A percentile compares a stretch with the other conserved stretches of the same genome.
Evolutionary conservation across 2,113 vertebrate species (phyloP).

Genomic region (Oostethus manadensis): DNA sequence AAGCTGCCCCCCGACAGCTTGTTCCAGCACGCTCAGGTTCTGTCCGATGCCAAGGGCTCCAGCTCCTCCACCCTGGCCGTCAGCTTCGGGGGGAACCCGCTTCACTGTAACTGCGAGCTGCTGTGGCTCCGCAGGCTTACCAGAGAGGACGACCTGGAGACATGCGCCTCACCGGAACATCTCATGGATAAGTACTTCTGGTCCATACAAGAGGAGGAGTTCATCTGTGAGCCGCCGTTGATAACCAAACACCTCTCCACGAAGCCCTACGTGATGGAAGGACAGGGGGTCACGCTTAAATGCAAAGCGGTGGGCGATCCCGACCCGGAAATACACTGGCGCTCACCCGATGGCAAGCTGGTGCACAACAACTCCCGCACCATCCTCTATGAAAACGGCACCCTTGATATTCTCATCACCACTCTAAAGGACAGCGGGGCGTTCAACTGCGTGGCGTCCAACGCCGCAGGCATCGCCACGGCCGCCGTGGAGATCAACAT

Average conservation of each 20-base stretch:
- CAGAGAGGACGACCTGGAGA: constrained; percentile 84
- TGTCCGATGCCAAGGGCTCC: constrained; percentile 72
- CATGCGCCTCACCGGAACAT: constrained; percentile 85
- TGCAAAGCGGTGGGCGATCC: constrained; percentile 87
- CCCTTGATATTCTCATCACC: constrained; percentile 87
- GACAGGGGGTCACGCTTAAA: constrained; percentile 82
- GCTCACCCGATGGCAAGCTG: constrained; percentile 83
- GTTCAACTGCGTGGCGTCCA: constrained; percentile 91
- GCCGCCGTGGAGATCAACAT: constrained; percentile 82
- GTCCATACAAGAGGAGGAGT: constrained; percentile 91
- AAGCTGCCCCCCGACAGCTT: constrained; percentile 87
- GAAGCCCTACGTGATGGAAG: constrained; percentile 82
- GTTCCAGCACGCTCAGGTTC: constrained; percentile 75
- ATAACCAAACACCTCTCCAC: constrained; percentile 80
- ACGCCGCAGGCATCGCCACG: constrained; percentile 84
- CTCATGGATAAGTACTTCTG: constrained; percentile 89
- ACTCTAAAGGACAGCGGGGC: constrained; percentile 85
- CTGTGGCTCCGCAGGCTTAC: constrained; percentile 86
- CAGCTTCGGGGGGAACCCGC: constrained; percentile 87
- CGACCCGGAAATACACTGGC: constrained; percentile 86
- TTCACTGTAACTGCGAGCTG: constrained; percentile 92
- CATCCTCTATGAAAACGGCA: constrained; percentile 80
- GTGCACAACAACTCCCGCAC: constrained; percentile 85
- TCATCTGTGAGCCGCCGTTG: constrained; percentile 82
- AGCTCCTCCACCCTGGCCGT: constrained; percentile 77